Percentiles rank a stretch among this genome's conserved stretches.
These are phyloP conservation scores for Coregonus clupeaformis DNA, from an alignment of 2,113 vertebrate genomes.

Conservation along the genomic window DNA sequence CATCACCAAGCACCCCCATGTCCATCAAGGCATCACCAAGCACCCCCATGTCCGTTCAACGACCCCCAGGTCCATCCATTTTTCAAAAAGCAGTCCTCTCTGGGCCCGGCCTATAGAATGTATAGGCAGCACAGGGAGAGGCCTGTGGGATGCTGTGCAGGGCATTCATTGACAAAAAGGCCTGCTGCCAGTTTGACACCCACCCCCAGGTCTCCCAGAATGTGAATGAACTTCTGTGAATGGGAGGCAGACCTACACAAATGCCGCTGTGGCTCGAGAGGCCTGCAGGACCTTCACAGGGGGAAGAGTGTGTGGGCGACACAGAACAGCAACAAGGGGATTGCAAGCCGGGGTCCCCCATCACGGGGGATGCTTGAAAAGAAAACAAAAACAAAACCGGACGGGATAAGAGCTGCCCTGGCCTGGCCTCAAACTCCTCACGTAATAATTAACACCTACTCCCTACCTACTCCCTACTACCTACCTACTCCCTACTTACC, in stretches of 20 bases:
- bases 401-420: conserved; percentile 36
- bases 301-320: conserved; percentile 63
- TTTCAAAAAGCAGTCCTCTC: conserved; percentile 47
- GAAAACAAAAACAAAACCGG: conserved; percentile 58
- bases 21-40: conserved; percentile 41
- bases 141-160: conserved; percentile 57
- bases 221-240: conserved; percentile 75
- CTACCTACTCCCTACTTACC: no score
- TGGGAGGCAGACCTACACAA: conserved; percentile 73
- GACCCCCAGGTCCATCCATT: conserved; percentile 63
- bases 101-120: conserved; percentile 43
- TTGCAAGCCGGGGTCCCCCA: conserved; percentile 44
- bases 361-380: conserved; percentile 54
- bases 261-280: conserved; percentile 57
- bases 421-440: conserved; percentile 54
- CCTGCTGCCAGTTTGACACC: conserved; percentile 64
- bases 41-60: conserved; percentile 14
- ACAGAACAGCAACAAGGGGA: conserved; percentile 61
- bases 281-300: conserved; percentile 44
- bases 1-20: conserved; percentile 50
- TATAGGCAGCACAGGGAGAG: conserved; percentile 59
- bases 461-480: no score
- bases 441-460: conserved; percentile 70
- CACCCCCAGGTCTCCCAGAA: conserved; percentile 74
- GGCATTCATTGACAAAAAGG: conserved; percentile 58